Evolutionary conservation across 1,140 invertebrate species (phyloP), one percentile per base, ranked within the genome.

Genomic region (Zaprionus inermis): DNA sequence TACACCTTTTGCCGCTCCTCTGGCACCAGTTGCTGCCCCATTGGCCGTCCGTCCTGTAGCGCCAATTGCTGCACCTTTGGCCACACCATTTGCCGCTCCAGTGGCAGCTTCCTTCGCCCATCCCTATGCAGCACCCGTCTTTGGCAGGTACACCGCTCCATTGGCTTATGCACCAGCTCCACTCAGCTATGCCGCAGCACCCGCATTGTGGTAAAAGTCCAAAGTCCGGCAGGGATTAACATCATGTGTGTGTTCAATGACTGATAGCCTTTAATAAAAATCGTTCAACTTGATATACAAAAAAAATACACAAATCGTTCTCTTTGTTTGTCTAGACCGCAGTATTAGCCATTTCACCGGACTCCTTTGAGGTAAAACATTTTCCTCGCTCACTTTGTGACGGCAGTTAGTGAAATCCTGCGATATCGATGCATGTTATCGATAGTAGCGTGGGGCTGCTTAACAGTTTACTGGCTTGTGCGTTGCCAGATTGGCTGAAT

Each of bases 181-280:
- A 7, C 46, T 86, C 32, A 54, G 69, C 68, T 86, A 82, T 56
- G 72, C 82, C 49, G 51, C 72, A 34, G 79, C 83, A 7, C 77
- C 83, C 55, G 77, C 67, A 55, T 64, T 88, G 79, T 88, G 83
- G 83, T 86, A 82, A 56, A 54, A 65, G 36, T 28, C 41, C 32
- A 22, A 61, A 32, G 56, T 20, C 30, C 51, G 10, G 38, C 63
- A 70, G 73, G 73, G 66, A 77, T 88, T 82, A 76, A 61, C 51
- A 56, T 22, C 67, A 49, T 49, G 52, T 76, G 63, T 79, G 54
- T 82, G 79, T 68, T 77, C 69, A 72, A 83, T 88, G 83, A 88
- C 83, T 88, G 82, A 86, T 88, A 88, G 83, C 68, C 83, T 52
- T 79, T 88, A 88, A 88, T 88, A 88, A 88, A 86, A 85, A 70